Evolutionary conservation across 2,113 vertebrate genomes (phyloP).

Genomic region (Orcinus orca): DNA sequence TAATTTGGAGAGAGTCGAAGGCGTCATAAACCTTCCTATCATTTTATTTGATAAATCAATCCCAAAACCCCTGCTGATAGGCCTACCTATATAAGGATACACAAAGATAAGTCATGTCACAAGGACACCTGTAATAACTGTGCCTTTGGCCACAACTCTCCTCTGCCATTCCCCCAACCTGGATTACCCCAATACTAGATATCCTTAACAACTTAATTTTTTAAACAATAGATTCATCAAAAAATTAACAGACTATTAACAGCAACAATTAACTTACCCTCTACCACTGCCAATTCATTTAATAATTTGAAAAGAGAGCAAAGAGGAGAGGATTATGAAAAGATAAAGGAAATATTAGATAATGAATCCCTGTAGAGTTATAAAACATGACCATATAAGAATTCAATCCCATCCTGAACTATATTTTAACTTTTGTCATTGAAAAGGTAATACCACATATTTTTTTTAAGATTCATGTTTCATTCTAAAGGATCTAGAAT

Average conservation of each 20-base stretch:
- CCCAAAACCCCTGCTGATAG: not conserved
- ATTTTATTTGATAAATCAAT: not conserved
- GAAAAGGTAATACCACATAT: not conserved
- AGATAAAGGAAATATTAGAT: not conserved
- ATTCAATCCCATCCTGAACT: not conserved
- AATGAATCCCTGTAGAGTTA: not conserved
- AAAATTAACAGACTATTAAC: not conserved
- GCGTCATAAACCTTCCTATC: not conserved
- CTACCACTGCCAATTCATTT: not conserved
- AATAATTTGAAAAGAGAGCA: not conserved
- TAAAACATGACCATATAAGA: not conserved
- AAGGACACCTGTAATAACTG: not conserved
- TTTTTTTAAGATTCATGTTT: not conserved
- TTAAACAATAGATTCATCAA: not conserved
- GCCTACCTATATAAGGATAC: not conserved
- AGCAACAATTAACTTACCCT: not conserved
- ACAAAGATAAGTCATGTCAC: not conserved
- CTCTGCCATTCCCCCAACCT: not conserved
- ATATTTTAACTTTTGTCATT: not conserved
- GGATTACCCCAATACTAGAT: not conserved
- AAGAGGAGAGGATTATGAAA: not conserved
- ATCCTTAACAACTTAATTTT: not conserved
- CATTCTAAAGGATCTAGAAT: not conserved
- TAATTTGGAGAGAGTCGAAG: not conserved
- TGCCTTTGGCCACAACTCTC: not conserved